Evolutionary conservation across 2,113 vertebrate genomes (phyloP).

Genomic region (Prinia subflava): DNA sequence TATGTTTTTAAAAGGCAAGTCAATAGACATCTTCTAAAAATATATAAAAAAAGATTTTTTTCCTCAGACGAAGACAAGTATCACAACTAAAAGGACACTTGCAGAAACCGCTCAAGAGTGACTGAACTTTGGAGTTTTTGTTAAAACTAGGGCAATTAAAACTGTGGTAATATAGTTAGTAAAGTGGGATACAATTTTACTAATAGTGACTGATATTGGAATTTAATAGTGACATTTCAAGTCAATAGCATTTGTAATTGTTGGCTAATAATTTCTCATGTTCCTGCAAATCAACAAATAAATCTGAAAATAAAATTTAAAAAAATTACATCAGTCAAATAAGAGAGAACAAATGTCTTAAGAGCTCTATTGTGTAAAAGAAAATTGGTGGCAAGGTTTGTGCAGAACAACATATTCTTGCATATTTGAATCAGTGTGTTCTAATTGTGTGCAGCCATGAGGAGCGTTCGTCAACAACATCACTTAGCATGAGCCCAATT

Average conservation of each 20-base stretch:
- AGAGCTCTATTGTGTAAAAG: background rate
- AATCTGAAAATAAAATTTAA: background rate
- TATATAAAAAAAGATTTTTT: accelerated
- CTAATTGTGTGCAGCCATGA: background rate
- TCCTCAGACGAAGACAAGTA: background rate
- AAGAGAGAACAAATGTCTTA: background rate
- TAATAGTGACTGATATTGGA: background rate
- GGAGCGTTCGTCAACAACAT: background rate
- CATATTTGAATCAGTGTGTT: background rate
- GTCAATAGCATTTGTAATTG: background rate
- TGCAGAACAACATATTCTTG: background rate
- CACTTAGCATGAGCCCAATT: background rate
- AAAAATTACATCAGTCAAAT: background rate
- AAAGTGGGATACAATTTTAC: background rate
- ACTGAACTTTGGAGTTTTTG: background rate
- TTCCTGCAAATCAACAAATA: background rate
- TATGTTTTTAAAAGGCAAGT: background rate
- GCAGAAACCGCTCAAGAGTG: background rate
- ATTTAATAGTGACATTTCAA: background rate
- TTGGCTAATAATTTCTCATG: background rate
- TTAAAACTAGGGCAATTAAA: background rate
- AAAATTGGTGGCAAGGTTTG: background rate
- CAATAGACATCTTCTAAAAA: background rate
- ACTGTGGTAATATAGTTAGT: background rate
- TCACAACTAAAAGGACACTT: background rate